These are phyloP conservation scores for Apocheima hispidaria DNA, from an alignment of 2,888 invertebrate genomes.

Conservation along the genomic window DNA sequence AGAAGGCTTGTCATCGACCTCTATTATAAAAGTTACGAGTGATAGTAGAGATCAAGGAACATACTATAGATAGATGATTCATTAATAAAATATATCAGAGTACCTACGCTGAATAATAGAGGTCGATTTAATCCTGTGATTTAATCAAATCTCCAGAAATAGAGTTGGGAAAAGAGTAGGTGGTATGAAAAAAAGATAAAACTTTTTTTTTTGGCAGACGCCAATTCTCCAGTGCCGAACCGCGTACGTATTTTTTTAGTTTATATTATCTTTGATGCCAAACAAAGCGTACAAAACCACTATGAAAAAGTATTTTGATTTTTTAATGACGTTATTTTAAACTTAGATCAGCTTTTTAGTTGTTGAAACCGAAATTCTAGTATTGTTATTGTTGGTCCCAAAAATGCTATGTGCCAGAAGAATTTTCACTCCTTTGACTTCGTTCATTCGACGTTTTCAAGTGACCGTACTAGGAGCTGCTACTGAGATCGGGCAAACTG, in stretches of 20 bases:
- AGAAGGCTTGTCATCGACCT: not conserved
- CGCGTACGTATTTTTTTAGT: not conserved
- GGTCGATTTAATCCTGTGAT: no score
- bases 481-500: slow-evolving; percentile 82
- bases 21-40: no score
- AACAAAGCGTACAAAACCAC: no score
- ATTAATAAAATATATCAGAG: no score
- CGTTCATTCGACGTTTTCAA: slow-evolving; percentile 54
- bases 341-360: not conserved
- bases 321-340: no score
- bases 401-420: slow-evolving; percentile 45
- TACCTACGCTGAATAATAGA: no score
- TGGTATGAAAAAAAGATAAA: no score
- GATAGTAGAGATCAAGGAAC: no score
- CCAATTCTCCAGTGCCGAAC: not conserved
- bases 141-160: no score
- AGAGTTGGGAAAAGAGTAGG: no score
- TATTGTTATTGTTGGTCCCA: not conserved
- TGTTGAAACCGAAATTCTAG: slow-evolving; percentile 4
- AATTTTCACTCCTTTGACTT: slow-evolving; percentile 29
- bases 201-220: not conserved
- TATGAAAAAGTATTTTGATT: not conserved
- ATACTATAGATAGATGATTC: no score
- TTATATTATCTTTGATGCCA: no score
- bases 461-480: slow-evolving; percentile 75